These are phyloP conservation scores for Mythimna vitellina DNA, from an alignment of 2,888 invertebrate genomes.

Conservation along the genomic window DNA sequence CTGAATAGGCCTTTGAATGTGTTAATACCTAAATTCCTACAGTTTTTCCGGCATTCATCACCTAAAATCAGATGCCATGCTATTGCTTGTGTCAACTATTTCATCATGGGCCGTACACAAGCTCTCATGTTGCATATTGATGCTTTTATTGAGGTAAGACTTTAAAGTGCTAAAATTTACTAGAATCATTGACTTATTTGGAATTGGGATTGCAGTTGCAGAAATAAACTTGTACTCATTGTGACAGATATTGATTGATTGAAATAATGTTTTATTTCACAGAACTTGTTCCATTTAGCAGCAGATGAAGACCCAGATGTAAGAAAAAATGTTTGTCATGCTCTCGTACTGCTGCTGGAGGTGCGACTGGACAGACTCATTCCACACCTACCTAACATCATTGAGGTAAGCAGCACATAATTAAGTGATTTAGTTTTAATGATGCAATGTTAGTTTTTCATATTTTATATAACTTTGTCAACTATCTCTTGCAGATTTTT, in stretches of 20 bases:
- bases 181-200: background rate
- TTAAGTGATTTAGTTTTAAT: background rate
- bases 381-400: slow-evolving; percentile 98
- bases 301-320: slow-evolving; percentile 99
- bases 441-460: background rate
- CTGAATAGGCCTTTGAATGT: slow-evolving; percentile 97
- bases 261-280: slow-evolving; percentile 63
- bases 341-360: slow-evolving; percentile 98
- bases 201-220: background rate
- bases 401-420: slow-evolving; percentile 92
- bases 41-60: slow-evolving; percentile 98
- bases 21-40: slow-evolving; percentile 98
- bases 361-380: slow-evolving; percentile 98
- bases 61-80: slow-evolving; percentile 99
- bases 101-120: slow-evolving; percentile 98
- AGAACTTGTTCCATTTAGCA: slow-evolving; percentile 98
- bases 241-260: slow-evolving; percentile 7
- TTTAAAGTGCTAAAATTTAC: background rate
- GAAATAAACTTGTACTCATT: background rate
- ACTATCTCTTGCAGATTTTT: background rate
- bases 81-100: slow-evolving; percentile 99
- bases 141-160: slow-evolving; percentile 94
- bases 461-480: background rate
- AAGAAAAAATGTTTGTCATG: slow-evolving; percentile 99
- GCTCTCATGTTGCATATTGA: slow-evolving; percentile 98